Evolutionary conservation across 2,888 invertebrate species (phyloP), one percentile per base, ranked within the genome.

Genomic region (Ceraclea dissimilis): DNA sequence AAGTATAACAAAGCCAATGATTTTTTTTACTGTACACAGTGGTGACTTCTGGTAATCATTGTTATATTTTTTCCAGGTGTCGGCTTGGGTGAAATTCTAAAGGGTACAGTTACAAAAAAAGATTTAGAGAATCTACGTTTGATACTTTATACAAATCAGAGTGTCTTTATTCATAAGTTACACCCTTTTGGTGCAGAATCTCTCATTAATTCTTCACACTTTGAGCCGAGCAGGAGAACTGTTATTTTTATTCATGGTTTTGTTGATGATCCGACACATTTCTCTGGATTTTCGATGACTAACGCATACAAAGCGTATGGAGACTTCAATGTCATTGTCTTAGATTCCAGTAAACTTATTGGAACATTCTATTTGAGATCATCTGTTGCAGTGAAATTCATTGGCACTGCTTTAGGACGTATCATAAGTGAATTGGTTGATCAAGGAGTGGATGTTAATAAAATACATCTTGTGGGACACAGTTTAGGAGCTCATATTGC

Each of bases 391-490:
- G 57, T 54, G 2, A 57, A 55, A 21, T 57, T 52, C 44, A 60
- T 60, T 47, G 60, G 57, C 21, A 55, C 57, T 26, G 11, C 34
- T 22, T 21, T 60, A 4, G 54, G 52, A 20, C 31, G 34, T n/a
- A 16, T 60, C 4, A n/a, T 60, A 1, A 26, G 10, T 26, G 26
- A 26, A 6, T 10, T 60, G 2, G 50, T 47, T 13, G 18, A 2
- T 6, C 39, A 16, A 4, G 60, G 60, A 4, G 58, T 60, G 11
- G 19, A 43, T 31, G 2, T 21, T 17, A 39, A 57, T 4, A 49
- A 33, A 1, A 49, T 62, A 51, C 61, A 63, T 49, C 46, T 63
- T 10, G 59, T 63, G n/a, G 63, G 63, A 26, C 63, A 63, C 60
- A 63, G 63, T 19, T 52, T 63, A 51, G 63, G 63, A 13, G 63